Base-by-base conservation (phyloP, 2,888 invertebrate genomes). In the Antheraea yamamai region DNA sequence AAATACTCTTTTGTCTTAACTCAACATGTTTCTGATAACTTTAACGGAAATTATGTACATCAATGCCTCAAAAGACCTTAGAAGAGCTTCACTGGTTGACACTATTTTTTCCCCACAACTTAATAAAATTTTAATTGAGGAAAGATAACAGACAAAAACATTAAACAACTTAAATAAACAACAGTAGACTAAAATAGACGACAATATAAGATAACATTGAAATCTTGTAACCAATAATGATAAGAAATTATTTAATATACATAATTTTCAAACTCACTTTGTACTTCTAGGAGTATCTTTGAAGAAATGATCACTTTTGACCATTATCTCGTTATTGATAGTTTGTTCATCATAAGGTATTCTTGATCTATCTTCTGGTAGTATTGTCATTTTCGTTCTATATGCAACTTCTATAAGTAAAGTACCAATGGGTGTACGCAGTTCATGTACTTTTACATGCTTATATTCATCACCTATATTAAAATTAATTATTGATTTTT, bases 251-350 rank as follows among this genome's bases (percentile, higher is more conserved):
- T 51, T 51, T 1, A 10, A 51, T 16, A 51, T 14, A 16, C 1
- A n/a, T n/a, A 66, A 68, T 47, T 55, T 4, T 3, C 2, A 20
- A 35, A 80, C 96, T 94, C 94, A 96, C 90, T 78, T 79, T 10
- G 23, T 23, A 47, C 47, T 75, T 58, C 96, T 96, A 86, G 96
- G 92, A 78, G 87, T 92, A 72, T 94, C 96, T 92, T 84, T 97
- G 23, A 88, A 96, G 90, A 98, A 99, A 91, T 99, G 98, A 91
- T 98, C 98, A 87, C 98, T 98, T 88, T 98, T 98, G 35, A 98
- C 95, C 97, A 98, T 97, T 61, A 98, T 97, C 10, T 96, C 96
- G 16, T 81, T 84, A 52, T 80, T 85, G 4, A 82, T 76, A 1
- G 84, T 78, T 0, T 79, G 78, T 12, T 82, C 78, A 39, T 82